phyloP scores from a whole-genome alignment of 2,113 vertebrate genomes.

The Tursiops truncatus region DNA sequence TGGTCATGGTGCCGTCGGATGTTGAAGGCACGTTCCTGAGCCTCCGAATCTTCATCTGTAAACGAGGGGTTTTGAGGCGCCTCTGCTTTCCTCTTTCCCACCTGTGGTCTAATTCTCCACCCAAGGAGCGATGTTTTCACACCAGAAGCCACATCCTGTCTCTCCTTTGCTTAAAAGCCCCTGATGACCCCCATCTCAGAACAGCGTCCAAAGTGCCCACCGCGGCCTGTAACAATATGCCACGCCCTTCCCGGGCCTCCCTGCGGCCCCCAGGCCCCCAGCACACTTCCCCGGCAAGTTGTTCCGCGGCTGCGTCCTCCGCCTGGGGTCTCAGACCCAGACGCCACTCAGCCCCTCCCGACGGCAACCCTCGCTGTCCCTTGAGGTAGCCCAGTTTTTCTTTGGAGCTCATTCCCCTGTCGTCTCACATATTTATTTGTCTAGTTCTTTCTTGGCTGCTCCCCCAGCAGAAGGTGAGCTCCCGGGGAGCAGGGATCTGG shows the following conservation, averaged over 20 bases:
- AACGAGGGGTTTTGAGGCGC: accelerated
- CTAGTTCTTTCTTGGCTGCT: background rate
- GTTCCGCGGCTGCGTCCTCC: accelerated
- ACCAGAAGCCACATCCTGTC: background rate
- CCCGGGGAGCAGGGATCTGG: too few relatives aligned
- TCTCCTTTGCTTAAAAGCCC: background rate
- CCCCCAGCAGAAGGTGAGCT: background rate
- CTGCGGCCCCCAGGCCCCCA: background rate
- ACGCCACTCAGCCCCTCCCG: accelerated
- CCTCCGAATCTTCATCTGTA: background rate
- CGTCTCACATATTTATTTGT: accelerated
- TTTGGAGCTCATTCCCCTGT: too few relatives aligned
- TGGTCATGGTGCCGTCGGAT: accelerated
- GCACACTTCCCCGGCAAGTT: background rate
- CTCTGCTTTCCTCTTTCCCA: background rate
- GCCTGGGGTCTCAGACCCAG: background rate
- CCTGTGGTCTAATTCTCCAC: background rate
- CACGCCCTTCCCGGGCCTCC: too few relatives aligned
- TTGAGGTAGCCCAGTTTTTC: accelerated
- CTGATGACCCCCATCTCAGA: background rate
- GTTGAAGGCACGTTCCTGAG: background rate
- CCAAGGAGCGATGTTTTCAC: background rate
- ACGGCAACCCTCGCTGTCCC: accelerated
- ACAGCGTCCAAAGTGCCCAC: background rate
- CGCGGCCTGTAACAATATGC: accelerated